Evolutionary conservation across 2,113 vertebrate genomes (phyloP), one percentile per base, ranked within the genome.

Genomic region (Kryptolebias marmoratus): DNA sequence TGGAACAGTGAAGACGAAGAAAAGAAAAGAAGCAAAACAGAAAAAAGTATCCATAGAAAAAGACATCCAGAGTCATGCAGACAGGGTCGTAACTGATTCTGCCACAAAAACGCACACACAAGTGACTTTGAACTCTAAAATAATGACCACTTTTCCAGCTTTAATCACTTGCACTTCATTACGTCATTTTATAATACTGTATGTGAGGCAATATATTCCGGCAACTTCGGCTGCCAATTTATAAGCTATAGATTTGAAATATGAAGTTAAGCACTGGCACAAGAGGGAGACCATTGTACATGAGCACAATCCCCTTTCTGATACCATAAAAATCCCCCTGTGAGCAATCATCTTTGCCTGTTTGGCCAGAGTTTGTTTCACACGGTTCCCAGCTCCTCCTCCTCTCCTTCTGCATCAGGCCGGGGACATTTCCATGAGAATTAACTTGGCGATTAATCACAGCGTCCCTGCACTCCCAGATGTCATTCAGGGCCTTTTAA

Each of bases 401-500:
- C 80, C 73, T 71, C 85, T 84, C 76, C 64, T 83, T 87, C 81
- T 81, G 71, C 53, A 14, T 68, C 68, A 64, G 88, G 80, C 86
- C 74, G 28, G 77, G 77, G 83, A 84, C 81, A 91, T 91, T 93
- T 92, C 91, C 91, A 93, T 91, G 87, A 92, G 91, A 93, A 93
- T 93, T 88, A 91, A 89, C 68, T 69, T 61, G 72, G 84, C 66
- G 77, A 93, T 93, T 91, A 93, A 93, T 93, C 88, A 91, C 87
- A 82, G 73, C 82, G 87, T 85, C 89, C 86, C 78, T 90, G 83
- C 85, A 86, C 90, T 89, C 88, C 89, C 89, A 88, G 81, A 91
- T 90, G 90, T 90, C 91, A 92, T 89, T 92, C 89, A 90, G 82
- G 78, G 82, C 88, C 89, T 92, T 91, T 93, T 88, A 92, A 90